Conservation (phyloP, 2,888 invertebrate species). For the Drosophila antonietae region DNA sequence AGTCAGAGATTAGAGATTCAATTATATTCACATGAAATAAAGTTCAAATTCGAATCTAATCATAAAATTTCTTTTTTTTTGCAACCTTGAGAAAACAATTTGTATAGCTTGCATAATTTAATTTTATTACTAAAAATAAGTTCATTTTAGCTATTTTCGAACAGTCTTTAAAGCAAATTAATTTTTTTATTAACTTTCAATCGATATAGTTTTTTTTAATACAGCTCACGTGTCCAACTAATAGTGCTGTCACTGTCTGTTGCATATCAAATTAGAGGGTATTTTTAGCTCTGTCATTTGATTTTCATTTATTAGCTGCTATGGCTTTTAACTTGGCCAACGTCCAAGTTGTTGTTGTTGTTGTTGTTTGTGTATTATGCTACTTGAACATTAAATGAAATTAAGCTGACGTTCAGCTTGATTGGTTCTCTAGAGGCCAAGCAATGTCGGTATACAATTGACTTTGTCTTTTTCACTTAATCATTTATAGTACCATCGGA, state of each 20-base stretch:
- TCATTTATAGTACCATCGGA: slow-evolving; percentile 63
- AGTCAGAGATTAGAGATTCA: too few species aligned
- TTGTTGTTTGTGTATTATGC: slow-evolving; percentile 58
- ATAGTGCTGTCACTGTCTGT: background rate
- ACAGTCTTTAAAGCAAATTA: background rate
- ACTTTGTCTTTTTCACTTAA: slow-evolving; percentile 74
- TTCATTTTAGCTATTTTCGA: background rate
- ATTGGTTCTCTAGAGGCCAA: slow-evolving; percentile 74
- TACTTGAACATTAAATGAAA: slow-evolving; percentile 74
- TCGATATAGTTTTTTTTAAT: background rate
- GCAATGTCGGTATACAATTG: slow-evolving; percentile 64
- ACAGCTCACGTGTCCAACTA: background rate
- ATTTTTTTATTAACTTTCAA: background rate
- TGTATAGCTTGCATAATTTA: too few species aligned
- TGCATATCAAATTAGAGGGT: slow-evolving; percentile 26
- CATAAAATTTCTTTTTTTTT: too few species aligned
- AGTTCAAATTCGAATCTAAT: too few species aligned
- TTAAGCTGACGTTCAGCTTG: slow-evolving; percentile 77
- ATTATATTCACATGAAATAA: too few species aligned
- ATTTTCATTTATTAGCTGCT: slow-evolving; percentile 2
- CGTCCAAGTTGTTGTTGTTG: slow-evolving; percentile 40
- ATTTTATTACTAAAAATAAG: too few species aligned
- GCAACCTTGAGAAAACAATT: too few species aligned
- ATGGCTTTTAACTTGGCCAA: slow-evolving; percentile 20
- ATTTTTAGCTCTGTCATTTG: slow-evolving; percentile 18